Evolutionary conservation across 2,113 vertebrate genomes (phyloP).

Genomic region (Pachyramphus minor): DNA sequence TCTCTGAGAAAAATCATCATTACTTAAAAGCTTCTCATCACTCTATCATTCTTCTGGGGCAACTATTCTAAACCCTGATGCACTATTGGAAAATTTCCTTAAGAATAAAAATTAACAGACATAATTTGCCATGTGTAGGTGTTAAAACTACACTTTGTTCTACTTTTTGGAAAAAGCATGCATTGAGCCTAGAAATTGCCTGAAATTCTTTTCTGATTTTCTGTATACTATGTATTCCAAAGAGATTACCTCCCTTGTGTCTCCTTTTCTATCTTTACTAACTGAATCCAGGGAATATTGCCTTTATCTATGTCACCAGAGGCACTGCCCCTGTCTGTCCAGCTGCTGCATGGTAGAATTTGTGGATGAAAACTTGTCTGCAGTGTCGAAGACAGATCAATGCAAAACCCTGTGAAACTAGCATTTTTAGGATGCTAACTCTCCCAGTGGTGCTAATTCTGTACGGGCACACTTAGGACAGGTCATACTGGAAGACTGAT

Average conservation of each 20-base stretch:
- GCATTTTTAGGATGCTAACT: not conserved
- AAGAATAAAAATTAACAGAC: not conserved
- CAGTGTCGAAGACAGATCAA: not conserved
- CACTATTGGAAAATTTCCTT: not conserved
- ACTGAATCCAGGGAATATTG: not conserved
- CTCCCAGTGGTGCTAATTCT: not conserved
- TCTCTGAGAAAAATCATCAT: not conserved
- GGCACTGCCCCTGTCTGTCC: not conserved
- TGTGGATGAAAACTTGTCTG: not conserved
- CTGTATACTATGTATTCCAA: not conserved
- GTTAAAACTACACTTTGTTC: not conserved
- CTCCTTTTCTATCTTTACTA: not conserved
- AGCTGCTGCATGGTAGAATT: not conserved
- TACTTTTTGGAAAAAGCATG: not conserved
- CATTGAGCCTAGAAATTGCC: not conserved
- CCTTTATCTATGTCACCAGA: not conserved
- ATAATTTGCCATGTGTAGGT: not conserved
- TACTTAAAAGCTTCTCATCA: not conserved
- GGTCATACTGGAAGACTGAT: not conserved
- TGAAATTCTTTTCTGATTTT: not conserved
- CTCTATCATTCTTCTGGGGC: not conserved
- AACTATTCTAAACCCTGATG: not conserved
- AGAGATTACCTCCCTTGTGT: not conserved
- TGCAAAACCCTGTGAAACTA: not conserved
- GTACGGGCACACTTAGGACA: accelerated